Percentiles rank a stretch among this genome's conserved stretches.
phyloP scores from a whole-genome alignment of 2,888 invertebrate genomes.

The Rhopalosiphum nymphaeae region DNA sequence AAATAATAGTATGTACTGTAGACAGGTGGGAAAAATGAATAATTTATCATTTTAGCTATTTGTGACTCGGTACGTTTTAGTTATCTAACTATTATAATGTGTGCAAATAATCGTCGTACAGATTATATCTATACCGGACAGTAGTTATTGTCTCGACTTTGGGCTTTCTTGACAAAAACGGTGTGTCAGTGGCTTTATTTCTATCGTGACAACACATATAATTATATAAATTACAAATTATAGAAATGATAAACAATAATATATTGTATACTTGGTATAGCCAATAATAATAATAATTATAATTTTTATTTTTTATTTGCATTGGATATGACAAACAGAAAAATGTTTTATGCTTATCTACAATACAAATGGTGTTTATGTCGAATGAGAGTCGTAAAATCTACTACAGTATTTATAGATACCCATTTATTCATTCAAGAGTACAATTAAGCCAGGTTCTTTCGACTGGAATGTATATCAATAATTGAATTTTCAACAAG shows the following conservation, averaged over 20 bases:
- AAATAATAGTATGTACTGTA: not conserved
- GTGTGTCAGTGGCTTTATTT: not conserved
- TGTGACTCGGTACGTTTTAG: not conserved
- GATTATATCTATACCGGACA: not conserved
- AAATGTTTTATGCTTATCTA: not conserved
- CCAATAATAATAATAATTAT: not conserved
- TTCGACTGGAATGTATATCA: too few species aligned
- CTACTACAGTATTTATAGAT: not conserved
- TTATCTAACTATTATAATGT: not conserved
- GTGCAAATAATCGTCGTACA: not conserved
- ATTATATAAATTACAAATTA: not conserved
- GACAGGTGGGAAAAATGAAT: not conserved
- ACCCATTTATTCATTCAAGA: too few species aligned
- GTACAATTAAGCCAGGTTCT: too few species aligned
- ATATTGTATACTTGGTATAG: too few species aligned
- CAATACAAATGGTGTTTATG: not conserved
- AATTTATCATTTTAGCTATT: not conserved
- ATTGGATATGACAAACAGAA: not conserved
- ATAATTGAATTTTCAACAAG: too few species aligned
- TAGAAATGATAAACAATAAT: not conserved
- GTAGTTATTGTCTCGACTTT: not conserved
- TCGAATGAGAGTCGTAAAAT: not conserved
- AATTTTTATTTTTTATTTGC: not conserved
- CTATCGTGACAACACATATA: not conserved
- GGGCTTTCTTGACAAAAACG: not conserved